Evolutionary conservation across 2,797 vertebrate genomes (phyloP), one percentile per base, ranked within the genome.

Genomic region (Schizopygopsis pylzovi): DNA sequence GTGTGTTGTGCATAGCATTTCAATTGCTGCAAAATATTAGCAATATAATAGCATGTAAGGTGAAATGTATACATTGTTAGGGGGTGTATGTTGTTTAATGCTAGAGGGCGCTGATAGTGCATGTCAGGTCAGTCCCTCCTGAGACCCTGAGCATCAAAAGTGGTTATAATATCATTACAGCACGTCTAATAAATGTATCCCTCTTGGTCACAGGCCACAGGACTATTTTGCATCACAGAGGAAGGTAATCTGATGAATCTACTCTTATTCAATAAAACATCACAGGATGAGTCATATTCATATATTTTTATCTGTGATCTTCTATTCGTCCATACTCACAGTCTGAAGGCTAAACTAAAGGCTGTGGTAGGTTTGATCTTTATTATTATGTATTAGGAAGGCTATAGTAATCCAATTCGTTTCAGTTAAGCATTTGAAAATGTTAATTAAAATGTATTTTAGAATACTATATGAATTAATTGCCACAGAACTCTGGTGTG

Each of bases 131-230:
- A 45, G 33, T 20, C 16, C 68, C 77, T 71, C 49, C 11, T 61
- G 70, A 67, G 75, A 39, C 72, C 63, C 61, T 39, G 15, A 79
- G 73, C 72, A 85, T 85, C 65, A 85, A 43, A 77, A 79, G 61
- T 68, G 49, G 70, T 71, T 47, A 82, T 87, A 76, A 82, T 82
- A 86, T 90, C 70, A 85, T 88, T 89, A 87, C 63, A 87, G 70
- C 47, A 76, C 8, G 25, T 82, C 59, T 87, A 90, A 90, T 89
- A 63, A 87, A 68, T 25, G n/a, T 45, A 68, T 84, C 81, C 72
- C 25, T 70, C 18, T 83, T 49, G n/a, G 70, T 76, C 45, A 83
- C 41, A 77, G 33, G 20, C 61, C 61, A 52, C 63, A 39, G 7
- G 45, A 37, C 45, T 49, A 49, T 37, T 68, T 81, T 67, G 6